phyloP scores from a whole-genome alignment of 2,113 vertebrate species.

The Emydura subglobosa region DNA sequence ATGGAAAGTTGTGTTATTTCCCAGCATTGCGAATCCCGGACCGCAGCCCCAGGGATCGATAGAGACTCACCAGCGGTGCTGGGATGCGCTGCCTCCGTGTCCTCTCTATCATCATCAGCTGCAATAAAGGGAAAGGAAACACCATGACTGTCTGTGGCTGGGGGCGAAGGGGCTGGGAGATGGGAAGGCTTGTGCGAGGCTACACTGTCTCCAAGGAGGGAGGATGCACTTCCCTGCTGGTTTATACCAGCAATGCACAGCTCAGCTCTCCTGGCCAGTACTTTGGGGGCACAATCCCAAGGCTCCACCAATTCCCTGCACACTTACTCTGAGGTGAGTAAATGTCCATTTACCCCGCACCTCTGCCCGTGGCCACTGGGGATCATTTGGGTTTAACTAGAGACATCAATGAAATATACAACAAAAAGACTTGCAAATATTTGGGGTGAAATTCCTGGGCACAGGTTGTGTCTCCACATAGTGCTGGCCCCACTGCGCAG shows the following conservation, averaged over 20 bases:
- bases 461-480: no score
- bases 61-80: not conserved
- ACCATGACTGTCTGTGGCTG: not conserved
- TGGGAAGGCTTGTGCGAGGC: not conserved
- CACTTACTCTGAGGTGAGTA: not conserved
- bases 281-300: not conserved
- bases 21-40: not conserved
- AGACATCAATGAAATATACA: rapidly evolving
- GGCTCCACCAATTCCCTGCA: rapidly evolving
- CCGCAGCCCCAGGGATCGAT: not conserved
- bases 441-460: not conserved
- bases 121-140: not conserved
- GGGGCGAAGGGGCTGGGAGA: not conserved
- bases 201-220: not conserved
- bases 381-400: not conserved
- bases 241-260: not conserved
- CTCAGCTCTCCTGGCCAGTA: no score
- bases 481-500: no score
- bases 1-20: not conserved
- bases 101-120: not conserved
- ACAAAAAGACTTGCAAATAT: no score
- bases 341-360: not conserved
- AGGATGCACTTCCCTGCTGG: no score
- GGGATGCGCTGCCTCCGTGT: not conserved
- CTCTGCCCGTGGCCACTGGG: rapidly evolving